These are phyloP conservation scores for Heteronetta atricapilla DNA, from an alignment of 2,113 vertebrate species.

Conservation along the genomic window DNA sequence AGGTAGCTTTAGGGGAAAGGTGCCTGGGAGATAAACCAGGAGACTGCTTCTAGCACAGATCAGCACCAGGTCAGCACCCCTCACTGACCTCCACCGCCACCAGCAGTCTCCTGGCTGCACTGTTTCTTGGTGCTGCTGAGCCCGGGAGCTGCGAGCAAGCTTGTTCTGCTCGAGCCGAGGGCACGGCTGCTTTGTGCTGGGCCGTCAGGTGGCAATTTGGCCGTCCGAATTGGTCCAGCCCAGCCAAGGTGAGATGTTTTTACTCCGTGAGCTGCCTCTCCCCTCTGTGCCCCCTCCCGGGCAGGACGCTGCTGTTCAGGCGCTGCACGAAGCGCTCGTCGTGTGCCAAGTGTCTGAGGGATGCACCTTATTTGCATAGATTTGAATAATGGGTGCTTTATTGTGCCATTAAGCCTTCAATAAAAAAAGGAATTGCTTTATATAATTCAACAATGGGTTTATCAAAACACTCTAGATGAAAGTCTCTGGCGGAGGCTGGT, in stretches of 20 bases:
- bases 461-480: background rate
- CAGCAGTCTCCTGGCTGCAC: background rate
- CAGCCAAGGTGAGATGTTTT: background rate
- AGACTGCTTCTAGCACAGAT: background rate
- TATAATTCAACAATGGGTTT: background rate
- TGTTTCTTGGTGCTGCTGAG: background rate
- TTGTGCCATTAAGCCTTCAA: conserved; percentile 29
- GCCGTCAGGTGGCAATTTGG: background rate
- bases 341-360: background rate
- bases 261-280: fast-evolving
- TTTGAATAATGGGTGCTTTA: conserved; percentile 50
- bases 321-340: background rate
- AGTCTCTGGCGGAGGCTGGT: background rate
- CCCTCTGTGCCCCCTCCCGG: background rate
- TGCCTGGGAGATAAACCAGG: fast-evolving
- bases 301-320: background rate
- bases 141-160: background rate
- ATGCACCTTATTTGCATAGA: conserved; percentile 21
- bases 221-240: background rate
- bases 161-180: too few species aligned
- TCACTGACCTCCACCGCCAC: background rate
- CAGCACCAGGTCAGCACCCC: background rate
- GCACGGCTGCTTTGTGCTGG: background rate
- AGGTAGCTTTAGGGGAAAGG: background rate
- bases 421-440: conserved; percentile 41